Base-by-base conservation (phyloP, 92 coral and sea anemone genomes). In the Epizoanthus illoricatus region DNA sequence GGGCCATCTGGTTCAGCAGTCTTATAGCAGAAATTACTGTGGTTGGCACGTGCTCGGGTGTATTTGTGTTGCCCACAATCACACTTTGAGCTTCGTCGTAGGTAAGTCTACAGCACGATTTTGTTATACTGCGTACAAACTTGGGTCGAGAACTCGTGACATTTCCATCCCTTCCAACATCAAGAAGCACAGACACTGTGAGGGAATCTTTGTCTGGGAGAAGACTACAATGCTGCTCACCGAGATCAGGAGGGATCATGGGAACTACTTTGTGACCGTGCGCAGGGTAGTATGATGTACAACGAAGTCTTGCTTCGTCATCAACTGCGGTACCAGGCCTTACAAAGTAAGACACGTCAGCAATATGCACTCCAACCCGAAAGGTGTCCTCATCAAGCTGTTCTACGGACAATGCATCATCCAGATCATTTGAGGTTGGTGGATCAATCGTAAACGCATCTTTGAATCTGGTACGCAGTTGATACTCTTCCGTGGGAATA, bases 391-490 rank as follows among this genome's bases (percentile, higher is more conserved):
- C 43, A 0, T 86, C 42, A 28, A 74, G 33, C 5, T 39, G 33
- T 67, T 89, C 91, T 4, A 91, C 61, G 24, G 98, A 89, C 63
- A 96, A 75, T 36, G 99, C 99, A 85, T 96, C 99, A 59, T 96
- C 99, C 42, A 96, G 89, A 73, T 93, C 98, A 67, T 58, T 76
- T 20, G 98, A 86, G 13, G 59, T 74, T 0, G 87, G 89, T 61
- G 98, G 99, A 81, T 96, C 99, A 73, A 96, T 90, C 9, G 99
- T 96, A 67, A 96, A 81, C n/a, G 94, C 98, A 13, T 74, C 81
- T 0, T 5, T 20, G 16, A 93, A 75, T 65, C 2, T 72, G n/a
- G 19, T 47, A 16, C 97, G 91, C 33, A 47, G 59, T 0, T 70
- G 28, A 69, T 60, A 65, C 71, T 96, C 99, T 2, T 23, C 33